Conservation (phyloP, 2,888 invertebrate species). For the Brassicogethes aeneus region DNA sequence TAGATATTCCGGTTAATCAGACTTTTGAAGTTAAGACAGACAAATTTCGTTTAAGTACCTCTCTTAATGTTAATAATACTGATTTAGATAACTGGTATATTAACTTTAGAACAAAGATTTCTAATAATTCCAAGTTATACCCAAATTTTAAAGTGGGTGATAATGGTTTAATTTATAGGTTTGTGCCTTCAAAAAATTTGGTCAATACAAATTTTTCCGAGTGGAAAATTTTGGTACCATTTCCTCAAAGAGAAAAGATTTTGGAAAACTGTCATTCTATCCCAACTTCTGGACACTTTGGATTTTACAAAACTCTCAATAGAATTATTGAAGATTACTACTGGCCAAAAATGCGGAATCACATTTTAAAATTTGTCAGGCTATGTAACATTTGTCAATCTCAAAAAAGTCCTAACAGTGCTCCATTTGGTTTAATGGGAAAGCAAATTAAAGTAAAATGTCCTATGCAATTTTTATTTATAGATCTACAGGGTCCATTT, state of each 20-base stretch:
- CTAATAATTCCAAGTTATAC: slow-evolving; percentile 3
- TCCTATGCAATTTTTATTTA: slow-evolving; percentile 11
- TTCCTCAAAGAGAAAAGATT: slow-evolving; percentile 7
- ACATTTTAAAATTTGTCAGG: slow-evolving; percentile 8
- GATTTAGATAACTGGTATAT: slow-evolving; percentile 8
- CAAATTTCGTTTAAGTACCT: too few relatives aligned
- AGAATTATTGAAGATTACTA: slow-evolving; percentile 10
- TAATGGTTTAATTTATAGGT: slow-evolving; percentile 7
- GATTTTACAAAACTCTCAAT: slow-evolving; percentile 12
- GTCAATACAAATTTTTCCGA: slow-evolving; percentile 8
- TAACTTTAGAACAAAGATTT: slow-evolving; percentile 3
- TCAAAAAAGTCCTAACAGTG: slow-evolving; percentile 9
- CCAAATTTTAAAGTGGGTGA: slow-evolving; percentile 12
- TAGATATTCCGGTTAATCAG: too few relatives aligned
- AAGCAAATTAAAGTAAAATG: slow-evolving; percentile 8
- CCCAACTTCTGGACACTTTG: slow-evolving; percentile 12
- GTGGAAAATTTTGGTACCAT: slow-evolving; percentile 16
- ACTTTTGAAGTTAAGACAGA: too few relatives aligned
- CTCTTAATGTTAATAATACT: neutral
- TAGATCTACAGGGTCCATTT: slow-evolving; percentile 11
- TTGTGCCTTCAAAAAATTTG: slow-evolving; percentile 1
- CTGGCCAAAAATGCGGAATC: slow-evolving; percentile 10
- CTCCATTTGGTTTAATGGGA: slow-evolving; percentile 13
- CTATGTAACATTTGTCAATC: slow-evolving; percentile 11
- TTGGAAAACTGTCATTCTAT: slow-evolving; percentile 9